phyloP scores from a whole-genome alignment of 1,140 invertebrate genomes.

The Lepidurus packardi region DNA sequence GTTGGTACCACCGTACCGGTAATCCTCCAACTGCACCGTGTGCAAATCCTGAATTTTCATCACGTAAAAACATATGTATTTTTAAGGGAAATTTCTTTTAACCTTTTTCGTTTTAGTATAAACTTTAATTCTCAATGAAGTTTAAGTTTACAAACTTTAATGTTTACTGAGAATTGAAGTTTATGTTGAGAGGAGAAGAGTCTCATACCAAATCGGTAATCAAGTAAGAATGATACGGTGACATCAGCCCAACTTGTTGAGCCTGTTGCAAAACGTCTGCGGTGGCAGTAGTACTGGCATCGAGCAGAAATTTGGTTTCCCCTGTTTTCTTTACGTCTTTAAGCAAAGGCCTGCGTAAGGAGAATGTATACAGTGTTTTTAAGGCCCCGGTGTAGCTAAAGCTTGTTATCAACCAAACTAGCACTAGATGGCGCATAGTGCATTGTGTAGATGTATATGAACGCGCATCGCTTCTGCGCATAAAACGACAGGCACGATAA shows the following conservation, averaged over 20 bases:
- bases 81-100: too few species aligned
- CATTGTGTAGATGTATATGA: too few species aligned
- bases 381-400: too few species aligned
- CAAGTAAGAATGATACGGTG: conserved; percentile 45
- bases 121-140: too few species aligned
- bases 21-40: conserved; percentile 83
- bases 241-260: conserved; percentile 46
- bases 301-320: conserved; percentile 49
- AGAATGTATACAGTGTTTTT: neutral
- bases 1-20: conserved; percentile 83
- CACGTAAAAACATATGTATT: neutral
- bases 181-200: neutral
- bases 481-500: too few species aligned
- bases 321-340: conserved; percentile 48
- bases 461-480: too few species aligned
- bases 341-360: conserved; percentile 43
- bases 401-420: too few species aligned
- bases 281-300: conserved; percentile 45
- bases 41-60: conserved; percentile 69
- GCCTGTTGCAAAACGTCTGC: conserved; percentile 44
- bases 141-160: too few species aligned
- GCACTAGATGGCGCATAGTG: too few species aligned
- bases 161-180: too few species aligned
- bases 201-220: conserved; percentile 44
- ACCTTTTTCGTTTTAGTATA: too few species aligned